Percentiles rank a stretch among this genome's conserved stretches.
Evolutionary conservation across 2,113 vertebrate species (phyloP).

Genomic region (Prunella himalayana): DNA sequence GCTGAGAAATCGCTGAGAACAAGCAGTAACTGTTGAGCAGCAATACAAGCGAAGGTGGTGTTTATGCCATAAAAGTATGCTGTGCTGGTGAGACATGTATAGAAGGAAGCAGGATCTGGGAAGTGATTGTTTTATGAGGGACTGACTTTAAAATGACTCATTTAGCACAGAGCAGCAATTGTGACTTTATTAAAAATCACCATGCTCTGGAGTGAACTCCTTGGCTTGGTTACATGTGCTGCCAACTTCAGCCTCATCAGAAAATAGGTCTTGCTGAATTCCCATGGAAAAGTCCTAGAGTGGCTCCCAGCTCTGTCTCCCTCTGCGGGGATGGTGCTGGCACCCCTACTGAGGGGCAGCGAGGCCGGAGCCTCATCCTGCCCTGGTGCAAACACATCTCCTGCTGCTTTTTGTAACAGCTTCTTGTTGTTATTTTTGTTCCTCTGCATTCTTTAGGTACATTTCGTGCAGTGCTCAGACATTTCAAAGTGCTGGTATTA

Average conservation of each 20-base stretch:
- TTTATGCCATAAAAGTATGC: neutral
- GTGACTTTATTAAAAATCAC: constrained; percentile 57
- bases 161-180: constrained; percentile 51
- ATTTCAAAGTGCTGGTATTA: neutral
- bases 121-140: constrained; percentile 47
- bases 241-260: neutral
- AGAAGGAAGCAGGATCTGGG: constrained; percentile 34
- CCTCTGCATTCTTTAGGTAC: neutral
- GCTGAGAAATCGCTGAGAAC: neutral
- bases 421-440: neutral
- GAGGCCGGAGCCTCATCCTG: neutral
- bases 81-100: constrained; percentile 7
- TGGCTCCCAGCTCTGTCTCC: neutral
- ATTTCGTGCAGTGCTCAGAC: neutral
- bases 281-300: constrained; percentile 38
- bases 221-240: neutral
- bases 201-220: neutral
- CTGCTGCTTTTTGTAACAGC: neutral
- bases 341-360: accelerated
- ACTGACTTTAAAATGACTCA: constrained; percentile 59
- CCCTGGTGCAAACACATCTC: neutral
- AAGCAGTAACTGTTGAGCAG: constrained; percentile 6
- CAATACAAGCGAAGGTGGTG: neutral
- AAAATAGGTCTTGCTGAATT: constrained; percentile 34
- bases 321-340: neutral